Percentiles rank a stretch among this genome's conserved stretches.
phyloP scores from a whole-genome alignment of 1,140 invertebrate species.

The Drosophila oshimai region DNA sequence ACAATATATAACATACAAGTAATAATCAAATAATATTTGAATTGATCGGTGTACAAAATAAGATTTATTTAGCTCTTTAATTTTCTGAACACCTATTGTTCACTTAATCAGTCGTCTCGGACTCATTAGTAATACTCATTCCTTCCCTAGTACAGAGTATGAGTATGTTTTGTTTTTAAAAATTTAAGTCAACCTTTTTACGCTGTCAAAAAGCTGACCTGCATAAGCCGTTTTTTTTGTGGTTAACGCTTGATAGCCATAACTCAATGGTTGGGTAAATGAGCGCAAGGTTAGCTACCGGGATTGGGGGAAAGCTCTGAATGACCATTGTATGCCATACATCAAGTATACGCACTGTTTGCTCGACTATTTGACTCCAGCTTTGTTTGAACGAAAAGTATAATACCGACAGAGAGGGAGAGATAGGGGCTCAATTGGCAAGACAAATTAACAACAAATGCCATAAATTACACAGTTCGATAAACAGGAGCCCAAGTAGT shows the following conservation, averaged over 20 bases:
- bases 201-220: conserved; percentile 8
- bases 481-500: conserved; percentile 35
- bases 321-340: conserved; percentile 53
- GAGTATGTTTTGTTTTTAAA: not conserved
- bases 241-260: conserved; percentile 59
- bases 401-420: conserved; percentile 1
- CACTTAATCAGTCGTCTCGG: no score
- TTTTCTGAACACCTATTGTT: no score
- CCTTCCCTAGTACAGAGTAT: no score
- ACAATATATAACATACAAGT: no score
- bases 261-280: conserved; percentile 60
- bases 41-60: no score
- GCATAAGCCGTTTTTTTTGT: conserved; percentile 53
- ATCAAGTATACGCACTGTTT: conserved; percentile 71
- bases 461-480: conserved; percentile 70
- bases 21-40: no score
- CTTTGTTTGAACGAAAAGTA: conserved; percentile 32
- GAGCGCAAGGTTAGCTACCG: conserved; percentile 23
- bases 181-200: not conserved
- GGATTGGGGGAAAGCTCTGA: conserved; percentile 27
- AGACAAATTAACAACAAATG: conserved; percentile 76
- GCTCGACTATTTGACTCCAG: conserved; percentile 36
- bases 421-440: conserved; percentile 39
- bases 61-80: no score
- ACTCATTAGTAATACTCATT: no score